Conservation (phyloP, 2,888 invertebrate genomes). For the Mesochorus sp. region DNA sequence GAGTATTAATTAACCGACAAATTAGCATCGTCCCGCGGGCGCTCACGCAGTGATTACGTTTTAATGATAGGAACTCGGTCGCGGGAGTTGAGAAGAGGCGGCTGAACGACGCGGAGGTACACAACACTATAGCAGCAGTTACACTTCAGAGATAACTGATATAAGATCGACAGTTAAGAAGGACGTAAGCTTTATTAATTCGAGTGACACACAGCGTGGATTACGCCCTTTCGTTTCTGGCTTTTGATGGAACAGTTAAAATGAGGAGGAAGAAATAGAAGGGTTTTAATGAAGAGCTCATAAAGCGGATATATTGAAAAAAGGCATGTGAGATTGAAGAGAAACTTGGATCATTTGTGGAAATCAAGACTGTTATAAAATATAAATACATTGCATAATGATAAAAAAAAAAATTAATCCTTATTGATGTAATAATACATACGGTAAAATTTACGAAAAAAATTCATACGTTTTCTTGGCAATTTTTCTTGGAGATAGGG, state of each 20-base stretch:
- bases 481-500: not conserved
- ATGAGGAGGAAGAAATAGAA: not conserved
- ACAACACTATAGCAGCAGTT: conserved; percentile 52
- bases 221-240: not conserved
- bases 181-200: not conserved
- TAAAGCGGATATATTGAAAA: not conserved
- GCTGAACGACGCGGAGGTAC: conserved; percentile 11
- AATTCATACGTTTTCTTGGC: not conserved
- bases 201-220: not conserved
- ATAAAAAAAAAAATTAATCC: too few relatives aligned
- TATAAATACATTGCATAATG: too few relatives aligned
- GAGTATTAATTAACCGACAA: conserved; percentile 80
- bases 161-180: conserved; percentile 7
- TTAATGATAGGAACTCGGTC: conserved; percentile 76
- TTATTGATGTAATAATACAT: too few relatives aligned
- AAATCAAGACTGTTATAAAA: too few relatives aligned
- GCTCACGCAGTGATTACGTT: conserved; percentile 77
- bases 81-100: conserved; percentile 1
- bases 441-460: too few relatives aligned
- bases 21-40: conserved; percentile 77
- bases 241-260: not conserved
- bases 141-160: conserved; percentile 32
- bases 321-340: not conserved
- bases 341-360: too few relatives aligned
- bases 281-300: not conserved